Conservation (phyloP, 2,888 invertebrate genomes). For the Dromius quadrimaculatus region DNA sequence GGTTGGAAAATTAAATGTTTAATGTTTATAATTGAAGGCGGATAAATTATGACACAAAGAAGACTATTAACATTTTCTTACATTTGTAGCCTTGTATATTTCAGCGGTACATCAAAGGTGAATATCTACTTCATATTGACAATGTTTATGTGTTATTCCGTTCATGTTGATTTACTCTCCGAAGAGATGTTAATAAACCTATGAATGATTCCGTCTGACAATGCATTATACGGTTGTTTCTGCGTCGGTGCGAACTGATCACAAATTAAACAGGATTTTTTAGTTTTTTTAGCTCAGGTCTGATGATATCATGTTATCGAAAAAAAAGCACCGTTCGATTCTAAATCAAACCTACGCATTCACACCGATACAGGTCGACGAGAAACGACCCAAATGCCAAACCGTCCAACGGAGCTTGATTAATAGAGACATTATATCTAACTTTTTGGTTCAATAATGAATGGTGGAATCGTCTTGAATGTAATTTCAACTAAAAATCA, state of each 20-base stretch:
- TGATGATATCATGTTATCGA: constrained; percentile 48
- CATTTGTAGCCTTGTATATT: no score
- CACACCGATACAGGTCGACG: constrained; percentile 18
- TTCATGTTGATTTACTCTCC: constrained; percentile 1
- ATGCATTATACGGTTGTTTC: constrained; percentile 23
- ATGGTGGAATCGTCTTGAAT: no score
- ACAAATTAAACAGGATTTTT: constrained; percentile 44
- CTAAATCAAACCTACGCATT: constrained; percentile 45
- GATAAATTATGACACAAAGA: no score
- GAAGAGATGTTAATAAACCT: constrained; percentile 1
- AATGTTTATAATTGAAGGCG: no score
- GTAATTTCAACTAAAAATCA: no score
- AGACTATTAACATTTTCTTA: no score
- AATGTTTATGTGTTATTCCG: no score
- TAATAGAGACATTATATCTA: constrained; percentile 35
- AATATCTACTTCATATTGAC: no score
- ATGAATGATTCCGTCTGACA: constrained; percentile 35
- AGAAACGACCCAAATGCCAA: constrained; percentile 41
- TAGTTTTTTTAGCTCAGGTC: constrained; percentile 26
- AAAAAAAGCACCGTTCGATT: constrained; percentile 41
- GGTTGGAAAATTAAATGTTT: no score
- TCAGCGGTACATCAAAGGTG: no score
- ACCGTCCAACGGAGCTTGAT: constrained; percentile 36
- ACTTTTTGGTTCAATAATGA: no score
- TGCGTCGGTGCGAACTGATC: constrained; percentile 28